Evolutionary conservation across 2,113 vertebrate genomes (phyloP).

Genomic region (Vicugna pacos): DNA sequence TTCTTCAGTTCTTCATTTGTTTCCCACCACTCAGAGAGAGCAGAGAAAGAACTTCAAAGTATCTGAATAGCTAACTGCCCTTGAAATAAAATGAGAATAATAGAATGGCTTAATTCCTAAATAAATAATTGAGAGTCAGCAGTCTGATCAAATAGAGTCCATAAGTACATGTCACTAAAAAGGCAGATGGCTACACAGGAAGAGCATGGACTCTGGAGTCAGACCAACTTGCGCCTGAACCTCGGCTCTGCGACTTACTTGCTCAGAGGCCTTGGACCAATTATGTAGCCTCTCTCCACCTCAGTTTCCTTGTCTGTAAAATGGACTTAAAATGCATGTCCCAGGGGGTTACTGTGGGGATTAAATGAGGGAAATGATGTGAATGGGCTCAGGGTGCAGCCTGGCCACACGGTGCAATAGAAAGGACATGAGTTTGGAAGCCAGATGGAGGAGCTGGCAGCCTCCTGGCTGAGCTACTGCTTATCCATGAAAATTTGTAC

Average conservation of each 20-base stretch:
- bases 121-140: background rate
- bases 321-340: background rate
- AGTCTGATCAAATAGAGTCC: background rate
- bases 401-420: background rate
- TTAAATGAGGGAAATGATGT: background rate
- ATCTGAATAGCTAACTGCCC: background rate
- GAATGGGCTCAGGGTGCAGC: rapidly evolving
- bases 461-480: background rate
- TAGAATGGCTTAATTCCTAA: background rate
- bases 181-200: background rate
- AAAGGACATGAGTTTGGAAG: background rate
- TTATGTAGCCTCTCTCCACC: background rate
- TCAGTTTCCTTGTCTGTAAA: slow-evolving; percentile 35
- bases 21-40: background rate
- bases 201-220: background rate
- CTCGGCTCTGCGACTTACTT: background rate
- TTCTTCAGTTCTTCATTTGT: background rate
- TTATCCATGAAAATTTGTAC: background rate
- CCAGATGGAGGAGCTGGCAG: background rate
- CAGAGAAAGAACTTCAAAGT: background rate
- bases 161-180: background rate
- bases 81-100: background rate
- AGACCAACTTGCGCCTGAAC: background rate
- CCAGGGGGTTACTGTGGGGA: background rate
- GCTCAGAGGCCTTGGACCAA: background rate